phyloP scores from a whole-genome alignment of 2,113 vertebrate species.

The Daubentonia madagascariensis region DNA sequence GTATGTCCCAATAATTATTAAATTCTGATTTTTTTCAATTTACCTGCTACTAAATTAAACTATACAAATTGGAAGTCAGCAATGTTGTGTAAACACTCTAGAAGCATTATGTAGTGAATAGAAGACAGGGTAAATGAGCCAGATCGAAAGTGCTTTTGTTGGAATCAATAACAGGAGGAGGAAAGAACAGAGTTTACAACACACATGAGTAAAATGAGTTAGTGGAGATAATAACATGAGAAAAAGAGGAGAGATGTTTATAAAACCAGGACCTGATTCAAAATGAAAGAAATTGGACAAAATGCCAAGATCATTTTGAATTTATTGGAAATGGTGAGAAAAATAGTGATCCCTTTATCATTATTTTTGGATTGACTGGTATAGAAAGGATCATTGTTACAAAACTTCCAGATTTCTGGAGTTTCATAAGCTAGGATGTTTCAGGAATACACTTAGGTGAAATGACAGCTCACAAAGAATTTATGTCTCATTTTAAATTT shows the following conservation, averaged over 20 bases:
- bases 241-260: slow-evolving; percentile 1
- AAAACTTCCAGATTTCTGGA: not conserved
- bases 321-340: not conserved
- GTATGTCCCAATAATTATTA: not conserved
- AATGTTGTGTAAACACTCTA: not conserved
- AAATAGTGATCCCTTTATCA: not conserved
- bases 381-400: not conserved
- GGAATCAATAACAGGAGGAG: not conserved
- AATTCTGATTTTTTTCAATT: not conserved
- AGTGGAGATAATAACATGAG: not conserved
- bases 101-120: not conserved
- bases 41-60: not conserved
- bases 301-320: not conserved
- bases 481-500: not conserved
- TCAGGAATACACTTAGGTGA: not conserved
- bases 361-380: not conserved
- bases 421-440: not conserved
- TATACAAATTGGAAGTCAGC: not conserved
- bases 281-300: not conserved
- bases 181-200: not conserved
- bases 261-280: not conserved
- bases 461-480: not conserved
- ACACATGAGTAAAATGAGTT: not conserved
- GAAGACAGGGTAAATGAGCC: not conserved
- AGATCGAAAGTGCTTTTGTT: not conserved